Conservation (phyloP, 2,888 invertebrate species). For the Pelosia muscerda region DNA sequence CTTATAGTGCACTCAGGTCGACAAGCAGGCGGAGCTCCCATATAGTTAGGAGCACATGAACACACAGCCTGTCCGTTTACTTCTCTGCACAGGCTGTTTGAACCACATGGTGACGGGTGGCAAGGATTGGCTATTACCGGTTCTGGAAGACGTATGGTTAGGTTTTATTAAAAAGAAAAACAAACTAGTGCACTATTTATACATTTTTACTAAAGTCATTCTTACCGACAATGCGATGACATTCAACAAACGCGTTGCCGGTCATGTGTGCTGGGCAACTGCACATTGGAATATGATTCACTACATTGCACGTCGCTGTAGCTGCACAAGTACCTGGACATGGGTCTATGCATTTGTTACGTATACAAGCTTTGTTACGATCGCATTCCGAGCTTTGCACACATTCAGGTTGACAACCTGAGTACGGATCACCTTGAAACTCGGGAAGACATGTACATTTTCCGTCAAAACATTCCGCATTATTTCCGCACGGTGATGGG, state of each 20-base stretch:
- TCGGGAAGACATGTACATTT: constrained; percentile 90
- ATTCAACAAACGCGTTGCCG: constrained; percentile 90
- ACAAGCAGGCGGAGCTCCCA: constrained; percentile 90
- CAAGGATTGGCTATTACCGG: constrained; percentile 87
- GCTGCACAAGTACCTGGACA: constrained; percentile 93
- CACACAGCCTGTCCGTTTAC: constrained; percentile 90
- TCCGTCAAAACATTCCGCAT: constrained; percentile 90
- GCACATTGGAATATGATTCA: constrained; percentile 88
- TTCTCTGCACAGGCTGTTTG: constrained; percentile 88
- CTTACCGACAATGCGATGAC: constrained; percentile 85
- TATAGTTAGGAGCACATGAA: constrained; percentile 88
- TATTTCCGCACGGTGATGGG: constrained; percentile 90
- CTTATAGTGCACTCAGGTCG: constrained; percentile 91
- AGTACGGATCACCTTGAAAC: constrained; percentile 92
- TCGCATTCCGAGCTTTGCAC: constrained; percentile 91
- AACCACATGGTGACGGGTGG: constrained; percentile 89
- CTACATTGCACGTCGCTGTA: constrained; percentile 91
- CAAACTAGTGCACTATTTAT: not conserved
- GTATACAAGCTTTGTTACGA: constrained; percentile 89
- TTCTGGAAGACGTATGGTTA: constrained; percentile 68
- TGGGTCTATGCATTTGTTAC: constrained; percentile 92
- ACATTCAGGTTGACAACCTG: constrained; percentile 93
- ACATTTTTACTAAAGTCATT: constrained; percentile 76
- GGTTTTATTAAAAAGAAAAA: no score
- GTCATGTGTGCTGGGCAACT: constrained; percentile 88